Percentiles rank a stretch among this genome's conserved stretches.
phyloP scores from a whole-genome alignment of 1,140 invertebrate species.

The Wasmannia auropunctata region DNA sequence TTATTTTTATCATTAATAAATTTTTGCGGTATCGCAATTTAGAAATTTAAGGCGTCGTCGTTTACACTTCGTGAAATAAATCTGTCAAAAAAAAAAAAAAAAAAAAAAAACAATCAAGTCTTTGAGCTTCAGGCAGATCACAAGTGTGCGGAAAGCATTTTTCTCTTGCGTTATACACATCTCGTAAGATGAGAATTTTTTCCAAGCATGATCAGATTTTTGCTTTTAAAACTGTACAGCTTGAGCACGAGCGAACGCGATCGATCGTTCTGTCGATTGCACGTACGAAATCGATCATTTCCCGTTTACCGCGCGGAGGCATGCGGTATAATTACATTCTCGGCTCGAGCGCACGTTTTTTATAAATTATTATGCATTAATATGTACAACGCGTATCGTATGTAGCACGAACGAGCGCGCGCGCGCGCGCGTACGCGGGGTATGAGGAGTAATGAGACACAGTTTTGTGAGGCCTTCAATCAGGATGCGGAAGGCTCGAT shows the following conservation, averaged over 20 bases:
- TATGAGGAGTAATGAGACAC: conserved; percentile 13
- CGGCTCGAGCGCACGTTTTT: conserved; percentile 28
- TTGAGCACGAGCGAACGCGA: background rate
- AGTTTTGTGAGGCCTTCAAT: conserved; percentile 51
- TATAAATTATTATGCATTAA: conserved; percentile 66
- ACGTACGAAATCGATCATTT: conserved; percentile 11
- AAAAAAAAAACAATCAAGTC: background rate
- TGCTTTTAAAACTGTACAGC: background rate
- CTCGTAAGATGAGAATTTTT: background rate
- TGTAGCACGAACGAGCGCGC: conserved; percentile 9
- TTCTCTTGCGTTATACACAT: background rate
- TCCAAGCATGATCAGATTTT: background rate
- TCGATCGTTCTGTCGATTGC: background rate
- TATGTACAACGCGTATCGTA: conserved; percentile 63
- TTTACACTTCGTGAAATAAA: background rate
- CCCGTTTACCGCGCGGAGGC: background rate
- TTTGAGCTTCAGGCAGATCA: background rate
- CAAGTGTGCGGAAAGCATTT: conserved; percentile 4
- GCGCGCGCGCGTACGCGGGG: background rate
- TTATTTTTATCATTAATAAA: background rate
- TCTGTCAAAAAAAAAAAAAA: background rate
- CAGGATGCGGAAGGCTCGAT: conserved; percentile 68
- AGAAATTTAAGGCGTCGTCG: background rate
- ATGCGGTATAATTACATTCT: conserved; percentile 15
- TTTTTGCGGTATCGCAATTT: background rate